Evolutionary conservation across 2,888 invertebrate species (phyloP).

Genomic region (Tridacna gigas): DNA sequence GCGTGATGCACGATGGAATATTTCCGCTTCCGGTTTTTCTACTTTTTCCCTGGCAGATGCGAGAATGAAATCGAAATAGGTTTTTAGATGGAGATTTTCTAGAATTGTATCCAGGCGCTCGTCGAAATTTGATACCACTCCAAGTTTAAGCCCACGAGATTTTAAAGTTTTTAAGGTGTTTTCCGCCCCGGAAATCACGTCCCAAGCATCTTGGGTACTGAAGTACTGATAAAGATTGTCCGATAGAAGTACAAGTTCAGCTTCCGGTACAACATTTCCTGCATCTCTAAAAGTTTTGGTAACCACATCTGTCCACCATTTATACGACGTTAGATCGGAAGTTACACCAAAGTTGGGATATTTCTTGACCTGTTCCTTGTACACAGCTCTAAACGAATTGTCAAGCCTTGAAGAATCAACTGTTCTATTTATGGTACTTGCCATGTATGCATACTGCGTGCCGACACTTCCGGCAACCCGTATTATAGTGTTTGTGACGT

Average conservation of each 20-base stretch:
- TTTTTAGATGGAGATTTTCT: conserved; percentile 88
- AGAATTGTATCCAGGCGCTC: conserved; percentile 91
- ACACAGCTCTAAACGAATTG: conserved; percentile 89
- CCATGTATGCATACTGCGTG: conserved; percentile 90
- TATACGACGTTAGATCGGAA: conserved; percentile 89
- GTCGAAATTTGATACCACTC: conserved; percentile 96
- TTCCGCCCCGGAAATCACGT: conserved; percentile 84
- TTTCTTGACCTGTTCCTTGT: conserved; percentile 88
- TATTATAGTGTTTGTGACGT: conserved; percentile 94
- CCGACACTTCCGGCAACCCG: conserved; percentile 90
- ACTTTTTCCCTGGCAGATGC: conserved; percentile 91
- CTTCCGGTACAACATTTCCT: conserved; percentile 61
- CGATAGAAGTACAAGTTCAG: conserved; percentile 73
- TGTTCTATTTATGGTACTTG: conserved; percentile 89
- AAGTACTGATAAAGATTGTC: conserved; percentile 87
- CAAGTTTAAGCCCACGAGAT: conserved; percentile 85
- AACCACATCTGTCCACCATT: conserved; percentile 93
- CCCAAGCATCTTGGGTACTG: conserved; percentile 91
- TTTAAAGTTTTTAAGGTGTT: conserved; percentile 66
- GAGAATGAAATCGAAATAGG: conserved; percentile 92
- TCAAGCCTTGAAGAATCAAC: conserved; percentile 87
- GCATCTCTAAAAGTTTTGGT: conserved; percentile 88
- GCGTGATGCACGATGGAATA: conserved; percentile 89
- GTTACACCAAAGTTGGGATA: conserved; percentile 93
- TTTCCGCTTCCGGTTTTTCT: conserved; percentile 91